phyloP scores from a whole-genome alignment of 2,888 invertebrate species.

The Scrobipalpa costella region DNA sequence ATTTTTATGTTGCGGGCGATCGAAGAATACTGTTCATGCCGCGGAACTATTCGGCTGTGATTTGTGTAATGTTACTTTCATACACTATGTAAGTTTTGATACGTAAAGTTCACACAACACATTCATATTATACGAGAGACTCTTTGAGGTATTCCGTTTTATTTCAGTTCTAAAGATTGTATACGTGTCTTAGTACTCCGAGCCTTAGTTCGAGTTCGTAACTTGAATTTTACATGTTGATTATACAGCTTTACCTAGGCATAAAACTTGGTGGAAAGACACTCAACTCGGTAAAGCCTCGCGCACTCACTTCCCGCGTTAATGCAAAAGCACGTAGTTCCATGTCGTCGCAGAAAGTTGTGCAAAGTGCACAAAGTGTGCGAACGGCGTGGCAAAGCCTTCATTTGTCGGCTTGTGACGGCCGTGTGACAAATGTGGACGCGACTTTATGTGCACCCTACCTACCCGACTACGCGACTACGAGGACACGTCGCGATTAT shows the following conservation, averaged over 20 bases:
- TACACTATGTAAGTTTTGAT: slow-evolving; percentile 33
- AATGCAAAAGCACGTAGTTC: slow-evolving; percentile 79
- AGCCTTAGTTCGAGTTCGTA: slow-evolving; percentile 42
- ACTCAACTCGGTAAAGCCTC: slow-evolving; percentile 66
- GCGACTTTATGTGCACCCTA: slow-evolving; percentile 57
- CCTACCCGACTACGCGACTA: slow-evolving; percentile 40
- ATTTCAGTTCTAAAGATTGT: slow-evolving; percentile 34
- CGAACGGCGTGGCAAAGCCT: slow-evolving; percentile 76
- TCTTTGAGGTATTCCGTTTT: slow-evolving; percentile 34
- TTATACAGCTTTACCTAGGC: slow-evolving; percentile 70
- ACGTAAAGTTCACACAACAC: slow-evolving; percentile 28
- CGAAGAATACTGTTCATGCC: slow-evolving; percentile 53
- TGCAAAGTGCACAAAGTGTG: slow-evolving; percentile 78
- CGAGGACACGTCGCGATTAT: slow-evolving; percentile 64
- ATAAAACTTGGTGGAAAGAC: slow-evolving; percentile 72
- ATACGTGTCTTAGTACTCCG: slow-evolving; percentile 34
- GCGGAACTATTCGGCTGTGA: slow-evolving; percentile 42
- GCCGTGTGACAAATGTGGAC: slow-evolving; percentile 79
- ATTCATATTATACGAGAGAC: slow-evolving; percentile 22
- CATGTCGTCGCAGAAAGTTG: slow-evolving; percentile 76
- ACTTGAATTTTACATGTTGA: slow-evolving; percentile 63
- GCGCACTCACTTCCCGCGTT: slow-evolving; percentile 68
- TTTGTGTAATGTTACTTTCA: slow-evolving; percentile 40
- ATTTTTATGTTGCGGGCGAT: slow-evolving; percentile 67
- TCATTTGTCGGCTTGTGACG: slow-evolving; percentile 81